phyloP scores from a whole-genome alignment of 2,797 vertebrate species.

The Clarias platycephalus region DNA sequence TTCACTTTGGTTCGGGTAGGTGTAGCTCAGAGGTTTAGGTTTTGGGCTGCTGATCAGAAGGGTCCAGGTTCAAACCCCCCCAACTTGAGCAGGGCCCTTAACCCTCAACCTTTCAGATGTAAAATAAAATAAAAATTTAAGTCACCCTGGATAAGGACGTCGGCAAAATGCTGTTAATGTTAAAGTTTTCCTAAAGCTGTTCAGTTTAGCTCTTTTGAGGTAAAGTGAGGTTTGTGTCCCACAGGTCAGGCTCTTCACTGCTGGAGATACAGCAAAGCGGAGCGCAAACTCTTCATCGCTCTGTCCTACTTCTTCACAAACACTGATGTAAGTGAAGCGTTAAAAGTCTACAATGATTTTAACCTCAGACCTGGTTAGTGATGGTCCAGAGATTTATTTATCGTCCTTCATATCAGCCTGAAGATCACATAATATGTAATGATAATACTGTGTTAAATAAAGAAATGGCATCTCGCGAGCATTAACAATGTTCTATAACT shows the following conservation, averaged over 20 bases:
- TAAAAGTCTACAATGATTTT: neutral
- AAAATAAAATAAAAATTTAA: too few species aligned
- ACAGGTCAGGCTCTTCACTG: conserved; percentile 64
- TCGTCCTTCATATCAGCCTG: neutral
- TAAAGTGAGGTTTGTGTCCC: neutral
- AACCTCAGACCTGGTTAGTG: neutral
- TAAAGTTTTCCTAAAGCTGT: neutral
- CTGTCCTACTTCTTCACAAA: conserved; percentile 64
- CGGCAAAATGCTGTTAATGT: too few species aligned
- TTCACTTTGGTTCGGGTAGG: neutral
- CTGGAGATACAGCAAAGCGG: conserved; percentile 60
- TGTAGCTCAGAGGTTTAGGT: too few species aligned
- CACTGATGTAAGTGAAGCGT: conserved; percentile 52
- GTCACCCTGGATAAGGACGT: too few species aligned
- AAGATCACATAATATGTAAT: neutral
- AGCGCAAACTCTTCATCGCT: conserved; percentile 61
- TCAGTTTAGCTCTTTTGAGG: neutral
- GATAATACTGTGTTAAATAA: too few species aligned
- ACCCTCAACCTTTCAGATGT: too few species aligned
- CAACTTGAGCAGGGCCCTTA: too few species aligned
- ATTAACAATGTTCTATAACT: neutral
- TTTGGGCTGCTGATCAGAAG: too few species aligned
- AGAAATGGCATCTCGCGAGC: too few species aligned
- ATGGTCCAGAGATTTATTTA: neutral
- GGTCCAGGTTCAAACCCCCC: too few species aligned